These are phyloP conservation scores for Ornithoptera alexandrae DNA, from an alignment of 2,888 invertebrate genomes.

Conservation along the genomic window DNA sequence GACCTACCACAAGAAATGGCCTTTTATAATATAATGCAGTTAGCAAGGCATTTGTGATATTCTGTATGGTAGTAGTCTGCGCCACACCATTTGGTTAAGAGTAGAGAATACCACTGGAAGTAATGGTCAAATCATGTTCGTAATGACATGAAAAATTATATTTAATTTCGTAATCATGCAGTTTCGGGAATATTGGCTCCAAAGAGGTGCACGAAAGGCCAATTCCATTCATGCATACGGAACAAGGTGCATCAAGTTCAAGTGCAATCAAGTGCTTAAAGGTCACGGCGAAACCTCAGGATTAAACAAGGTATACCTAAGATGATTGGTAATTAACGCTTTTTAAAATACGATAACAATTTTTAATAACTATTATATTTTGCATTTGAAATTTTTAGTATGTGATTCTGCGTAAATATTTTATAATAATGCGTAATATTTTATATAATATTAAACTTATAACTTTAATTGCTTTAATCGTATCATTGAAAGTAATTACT, in stretches of 20 bases:
- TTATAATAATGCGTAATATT: conserved; percentile 8
- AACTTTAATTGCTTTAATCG: conserved; percentile 47
- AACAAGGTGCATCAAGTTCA: neutral
- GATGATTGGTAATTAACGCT: too few relatives aligned
- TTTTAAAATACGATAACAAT: too few relatives aligned
- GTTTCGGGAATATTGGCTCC: neutral
- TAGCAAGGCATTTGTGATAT: too few relatives aligned
- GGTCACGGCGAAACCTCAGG: neutral
- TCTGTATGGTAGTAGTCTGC: too few relatives aligned
- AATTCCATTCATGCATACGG: neutral
- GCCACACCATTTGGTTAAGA: too few relatives aligned
- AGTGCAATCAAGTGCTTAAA: neutral
- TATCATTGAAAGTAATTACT: conserved; percentile 65
- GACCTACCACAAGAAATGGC: too few relatives aligned
- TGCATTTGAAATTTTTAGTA: too few relatives aligned
- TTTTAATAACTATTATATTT: too few relatives aligned
- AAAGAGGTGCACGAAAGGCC: neutral
- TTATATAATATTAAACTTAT: conserved; percentile 39
- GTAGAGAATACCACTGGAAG: neutral
- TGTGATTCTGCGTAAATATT: neutral
- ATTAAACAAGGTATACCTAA: too few relatives aligned
- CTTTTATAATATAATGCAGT: too few relatives aligned
- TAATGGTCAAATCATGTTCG: neutral
- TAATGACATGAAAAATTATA: neutral
- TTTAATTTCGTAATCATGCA: neutral